Percentiles rank a stretch among this genome's conserved stretches.
phyloP scores from a whole-genome alignment of 53 echinoderm and acorn worm species.

The Echinometra lucunter region DNA sequence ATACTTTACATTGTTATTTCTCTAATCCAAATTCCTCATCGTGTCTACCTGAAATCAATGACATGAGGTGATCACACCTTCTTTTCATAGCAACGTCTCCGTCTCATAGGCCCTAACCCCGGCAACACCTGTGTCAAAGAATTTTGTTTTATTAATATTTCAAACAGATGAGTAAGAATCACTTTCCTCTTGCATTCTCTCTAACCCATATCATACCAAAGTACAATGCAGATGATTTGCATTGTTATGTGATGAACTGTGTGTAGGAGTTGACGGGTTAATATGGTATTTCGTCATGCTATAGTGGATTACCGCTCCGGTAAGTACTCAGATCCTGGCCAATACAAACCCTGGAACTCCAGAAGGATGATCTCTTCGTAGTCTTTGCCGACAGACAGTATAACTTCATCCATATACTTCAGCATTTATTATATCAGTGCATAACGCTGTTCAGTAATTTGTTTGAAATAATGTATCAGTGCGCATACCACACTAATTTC shows the following conservation, averaged over 20 bases:
- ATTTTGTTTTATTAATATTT: slow-evolving; percentile 29
- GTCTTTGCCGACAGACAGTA: background rate
- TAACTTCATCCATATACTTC: background rate
- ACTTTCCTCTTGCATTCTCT: background rate
- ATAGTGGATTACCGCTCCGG: slow-evolving; percentile 12
- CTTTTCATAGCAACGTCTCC: background rate
- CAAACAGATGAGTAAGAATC: background rate
- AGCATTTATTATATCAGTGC: no score
- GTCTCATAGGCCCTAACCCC: background rate
- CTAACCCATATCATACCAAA: background rate
- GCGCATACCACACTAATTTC: no score
- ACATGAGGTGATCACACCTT: background rate
- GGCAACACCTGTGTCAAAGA: background rate
- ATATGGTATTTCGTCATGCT: background rate
- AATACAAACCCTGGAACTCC: background rate
- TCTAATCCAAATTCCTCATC: background rate
- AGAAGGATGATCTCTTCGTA: background rate
- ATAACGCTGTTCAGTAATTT: no score
- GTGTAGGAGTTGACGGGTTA: background rate
- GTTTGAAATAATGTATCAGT: no score
- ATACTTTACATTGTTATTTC: no score
- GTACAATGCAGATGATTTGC: background rate
- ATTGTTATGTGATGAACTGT: background rate
- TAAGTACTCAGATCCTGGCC: background rate
- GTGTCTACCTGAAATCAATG: background rate